A percentile compares a stretch with the other conserved stretches of the same genome.
Conservation (phyloP, 2,113 vertebrate genomes). For the Pyrgilauda ruficollis region DNA sequence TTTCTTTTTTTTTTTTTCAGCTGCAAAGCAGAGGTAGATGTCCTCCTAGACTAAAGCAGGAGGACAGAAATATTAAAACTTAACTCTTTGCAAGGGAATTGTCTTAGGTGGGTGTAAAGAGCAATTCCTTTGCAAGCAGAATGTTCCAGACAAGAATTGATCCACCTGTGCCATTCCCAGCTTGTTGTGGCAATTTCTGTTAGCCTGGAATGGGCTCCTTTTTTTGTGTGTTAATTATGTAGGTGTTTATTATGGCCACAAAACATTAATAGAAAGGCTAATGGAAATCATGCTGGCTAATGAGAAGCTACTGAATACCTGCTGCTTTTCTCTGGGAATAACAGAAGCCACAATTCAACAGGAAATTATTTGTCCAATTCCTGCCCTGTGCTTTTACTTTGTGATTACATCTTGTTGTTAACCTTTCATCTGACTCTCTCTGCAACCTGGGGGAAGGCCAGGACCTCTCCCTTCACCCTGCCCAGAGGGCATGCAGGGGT, state of each 20-base stretch:
- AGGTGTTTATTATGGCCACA: slow-evolving; percentile 50
- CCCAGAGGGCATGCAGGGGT: neutral
- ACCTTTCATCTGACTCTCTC: slow-evolving; percentile 21
- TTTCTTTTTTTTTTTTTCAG: neutral
- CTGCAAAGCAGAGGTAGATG: neutral
- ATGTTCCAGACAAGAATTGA: neutral
- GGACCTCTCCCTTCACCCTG: neutral
- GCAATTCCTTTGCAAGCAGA: neutral
- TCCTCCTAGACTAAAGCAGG: neutral
- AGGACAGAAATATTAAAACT: neutral
- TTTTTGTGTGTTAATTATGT: slow-evolving; percentile 21
- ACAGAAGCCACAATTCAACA: neutral
- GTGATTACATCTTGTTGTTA: neutral
- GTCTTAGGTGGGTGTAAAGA: neutral
- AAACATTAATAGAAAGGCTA: slow-evolving; percentile 48
- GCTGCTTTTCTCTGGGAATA: slow-evolving; percentile 31
- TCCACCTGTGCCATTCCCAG: neutral
- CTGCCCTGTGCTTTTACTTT: neutral
- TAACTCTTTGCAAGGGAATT: neutral
- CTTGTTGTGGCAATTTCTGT: neutral
- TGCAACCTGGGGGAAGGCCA: neutral
- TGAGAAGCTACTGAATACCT: slow-evolving; percentile 34
- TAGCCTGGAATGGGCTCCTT: neutral
- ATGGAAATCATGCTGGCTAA: slow-evolving; percentile 58
- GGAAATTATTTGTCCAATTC: slow-evolving; percentile 1